phyloP scores from a whole-genome alignment of 2,113 vertebrate genomes.

The Lamprotornis superbus region DNA sequence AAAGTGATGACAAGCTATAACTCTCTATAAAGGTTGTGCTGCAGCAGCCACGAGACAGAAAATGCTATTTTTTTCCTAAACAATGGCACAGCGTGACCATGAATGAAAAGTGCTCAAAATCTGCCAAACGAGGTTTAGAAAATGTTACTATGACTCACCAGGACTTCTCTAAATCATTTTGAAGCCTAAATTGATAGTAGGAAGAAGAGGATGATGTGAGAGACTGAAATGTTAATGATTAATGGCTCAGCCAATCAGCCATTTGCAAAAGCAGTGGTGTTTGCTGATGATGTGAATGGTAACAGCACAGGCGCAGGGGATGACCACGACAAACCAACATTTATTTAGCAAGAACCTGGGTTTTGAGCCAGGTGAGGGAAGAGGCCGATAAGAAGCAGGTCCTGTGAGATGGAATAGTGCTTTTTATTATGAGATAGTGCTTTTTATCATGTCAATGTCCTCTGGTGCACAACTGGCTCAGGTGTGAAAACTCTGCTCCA shows the following conservation, averaged over 20 bases:
- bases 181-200: neutral
- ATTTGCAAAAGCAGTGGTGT: neutral
- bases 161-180: neutral
- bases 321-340: neutral
- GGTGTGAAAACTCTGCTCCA: neutral
- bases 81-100: neutral
- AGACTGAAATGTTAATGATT: neutral
- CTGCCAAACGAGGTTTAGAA: neutral
- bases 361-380: neutral
- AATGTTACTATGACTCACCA: neutral
- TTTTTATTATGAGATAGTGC: neutral
- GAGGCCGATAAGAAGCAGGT: neutral
- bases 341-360: neutral
- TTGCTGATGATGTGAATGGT: neutral
- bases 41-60: neutral
- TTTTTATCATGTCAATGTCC: neutral
- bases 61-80: neutral
- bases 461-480: neutral
- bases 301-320: neutral
- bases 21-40: neutral
- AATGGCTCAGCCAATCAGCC: neutral
- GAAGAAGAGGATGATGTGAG: neutral
- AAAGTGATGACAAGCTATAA: neutral
- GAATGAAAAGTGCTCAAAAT: neutral
- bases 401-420: rapidly evolving